These are phyloP conservation scores for Cebuella pygmaea DNA, from an alignment of 2,797 vertebrate species.

Conservation along the genomic window DNA sequence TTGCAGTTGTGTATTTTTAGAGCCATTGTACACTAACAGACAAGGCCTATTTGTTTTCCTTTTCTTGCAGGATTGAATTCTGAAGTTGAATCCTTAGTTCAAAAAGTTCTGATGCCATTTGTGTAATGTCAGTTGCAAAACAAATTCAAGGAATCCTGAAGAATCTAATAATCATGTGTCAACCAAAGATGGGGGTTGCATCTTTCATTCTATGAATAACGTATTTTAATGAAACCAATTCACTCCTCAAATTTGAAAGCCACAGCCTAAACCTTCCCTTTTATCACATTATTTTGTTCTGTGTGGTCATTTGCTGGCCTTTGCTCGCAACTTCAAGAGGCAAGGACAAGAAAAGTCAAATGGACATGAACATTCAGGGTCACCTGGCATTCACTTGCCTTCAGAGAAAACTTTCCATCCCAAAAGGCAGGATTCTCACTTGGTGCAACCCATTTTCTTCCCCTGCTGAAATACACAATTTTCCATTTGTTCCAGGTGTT, in stretches of 20 bases:
- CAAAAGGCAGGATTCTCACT: not conserved
- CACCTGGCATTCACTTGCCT: not conserved
- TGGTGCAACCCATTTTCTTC: not conserved
- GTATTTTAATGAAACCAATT: constrained; percentile 60
- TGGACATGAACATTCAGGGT: not conserved
- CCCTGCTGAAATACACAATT: not conserved
- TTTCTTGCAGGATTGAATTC: constrained; percentile 20
- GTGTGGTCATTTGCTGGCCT: not conserved
- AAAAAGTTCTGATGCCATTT: constrained; percentile 60
- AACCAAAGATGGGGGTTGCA: constrained; percentile 44
- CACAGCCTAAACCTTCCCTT: not conserved
- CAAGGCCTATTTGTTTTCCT: constrained; percentile 59
- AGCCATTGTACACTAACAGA: not conserved
- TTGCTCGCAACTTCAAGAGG: not conserved
- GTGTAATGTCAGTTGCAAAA: constrained; percentile 56
- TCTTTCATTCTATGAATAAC: constrained; percentile 69
- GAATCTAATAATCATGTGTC: constrained; percentile 67
- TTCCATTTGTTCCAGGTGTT: constrained; percentile 37
- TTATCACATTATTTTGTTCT: not conserved
- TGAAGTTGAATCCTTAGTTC: constrained; percentile 66
- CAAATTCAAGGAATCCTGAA: constrained; percentile 60
- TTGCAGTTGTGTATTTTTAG: constrained; percentile 20
- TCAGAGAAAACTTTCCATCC: not conserved
- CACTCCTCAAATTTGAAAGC: constrained; percentile 21
- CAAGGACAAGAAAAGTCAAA: not conserved